Base-by-base conservation (phyloP, 2,113 vertebrate species). In the Meles meles region DNA sequence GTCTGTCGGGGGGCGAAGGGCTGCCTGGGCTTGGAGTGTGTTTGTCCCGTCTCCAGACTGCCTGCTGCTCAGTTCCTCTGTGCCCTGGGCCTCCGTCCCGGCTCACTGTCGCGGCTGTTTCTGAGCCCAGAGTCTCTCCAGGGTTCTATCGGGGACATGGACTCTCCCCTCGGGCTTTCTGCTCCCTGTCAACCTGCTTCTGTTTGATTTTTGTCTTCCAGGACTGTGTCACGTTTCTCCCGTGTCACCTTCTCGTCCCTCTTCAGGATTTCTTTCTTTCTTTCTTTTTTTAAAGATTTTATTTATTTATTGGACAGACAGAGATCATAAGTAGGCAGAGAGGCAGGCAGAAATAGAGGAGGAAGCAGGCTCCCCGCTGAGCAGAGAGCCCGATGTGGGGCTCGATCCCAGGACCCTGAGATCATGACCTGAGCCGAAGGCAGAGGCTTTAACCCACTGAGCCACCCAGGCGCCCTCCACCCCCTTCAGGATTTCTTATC, bases 31-130 rank as follows among this genome's bases (percentile, higher is more conserved):
- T 71, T 12, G 67, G 7, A 29, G 15, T 31, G 29, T 34, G 0
- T 59, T 47, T 76, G 69, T 23, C 18, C 18, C 0, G 2, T 14
- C 5, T 11, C 3, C 8, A 72, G 0, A 14, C 44, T 34, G 2
- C 31, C 2, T 3, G 67, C n/a, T 13, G 2, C 8, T 55, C 18
- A 52, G 21, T 34, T 59, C n/a, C 59, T 27, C 13, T 31, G 34
- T 71, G 4, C n/a, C 27, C 49, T 6, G 1, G 0, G 12, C 5
- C 31, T 29, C 21, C 69, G 13, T 76, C 39, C 3, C 29, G 49
- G 49, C 49, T 52, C 49, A 23, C 29, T 59, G 0, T 29, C 5
- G 39, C 65, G 39, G 55, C n/a, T 42, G 31, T 25, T 63, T 27
- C 2, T 6, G 37, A 74, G 15, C 42, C 29, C 21, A 42, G 90